Conservation (phyloP, 2,888 invertebrate species). For the Stramonita haemastoma region DNA sequence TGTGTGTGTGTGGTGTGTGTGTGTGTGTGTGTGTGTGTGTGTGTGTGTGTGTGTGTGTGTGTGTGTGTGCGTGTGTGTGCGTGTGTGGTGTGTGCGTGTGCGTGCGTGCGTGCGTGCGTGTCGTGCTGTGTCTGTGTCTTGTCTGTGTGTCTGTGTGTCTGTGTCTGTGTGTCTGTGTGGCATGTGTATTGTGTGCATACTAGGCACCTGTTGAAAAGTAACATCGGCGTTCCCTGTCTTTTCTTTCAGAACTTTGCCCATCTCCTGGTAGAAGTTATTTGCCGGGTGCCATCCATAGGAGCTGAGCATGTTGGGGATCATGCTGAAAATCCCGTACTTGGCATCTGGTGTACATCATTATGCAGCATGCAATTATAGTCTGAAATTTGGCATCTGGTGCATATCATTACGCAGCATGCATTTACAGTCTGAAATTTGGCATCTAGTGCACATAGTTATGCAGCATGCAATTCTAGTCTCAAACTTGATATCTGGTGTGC, state of each 20-base stretch:
- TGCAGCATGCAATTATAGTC: not conserved
- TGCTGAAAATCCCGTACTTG: not conserved
- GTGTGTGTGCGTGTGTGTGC: not conserved
- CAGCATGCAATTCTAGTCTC: no score
- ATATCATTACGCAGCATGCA: no score
- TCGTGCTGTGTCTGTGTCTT: not conserved
- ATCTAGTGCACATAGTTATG: no score
- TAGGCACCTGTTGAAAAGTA: not conserved
- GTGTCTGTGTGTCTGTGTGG: no score
- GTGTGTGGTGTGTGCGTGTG: not conserved
- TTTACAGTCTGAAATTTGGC: no score
- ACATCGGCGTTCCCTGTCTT: not conserved
- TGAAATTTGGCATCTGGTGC: no score
- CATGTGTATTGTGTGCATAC: no score
- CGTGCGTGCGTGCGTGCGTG: no score
- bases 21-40: conserved; percentile 11
- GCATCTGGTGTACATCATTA: not conserved
- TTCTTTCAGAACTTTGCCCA: not conserved
- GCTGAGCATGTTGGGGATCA: not conserved
- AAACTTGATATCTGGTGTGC: no score
- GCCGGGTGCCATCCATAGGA: not conserved
- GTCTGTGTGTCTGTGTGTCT: not conserved
- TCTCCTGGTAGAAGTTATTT: not conserved
- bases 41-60: not conserved
- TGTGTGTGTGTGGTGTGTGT: not conserved